These are phyloP conservation scores for Drosophila setifemur DNA, from an alignment of 1,140 invertebrate genomes.

Conservation along the genomic window DNA sequence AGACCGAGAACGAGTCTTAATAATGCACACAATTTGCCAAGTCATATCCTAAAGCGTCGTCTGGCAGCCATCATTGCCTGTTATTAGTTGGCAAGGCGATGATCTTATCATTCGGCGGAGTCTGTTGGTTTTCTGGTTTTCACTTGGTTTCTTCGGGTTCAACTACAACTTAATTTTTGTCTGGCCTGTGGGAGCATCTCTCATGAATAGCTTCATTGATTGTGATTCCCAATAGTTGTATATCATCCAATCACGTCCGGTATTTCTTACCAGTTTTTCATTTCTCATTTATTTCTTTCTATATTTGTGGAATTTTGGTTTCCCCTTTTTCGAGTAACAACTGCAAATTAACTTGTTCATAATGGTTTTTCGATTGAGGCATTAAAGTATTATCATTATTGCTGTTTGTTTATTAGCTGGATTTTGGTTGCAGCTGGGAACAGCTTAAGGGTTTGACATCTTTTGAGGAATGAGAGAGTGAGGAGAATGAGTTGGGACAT, in stretches of 20 bases:
- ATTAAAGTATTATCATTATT: constrained; percentile 59
- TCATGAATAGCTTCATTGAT: constrained; percentile 72
- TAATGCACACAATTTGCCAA: constrained; percentile 73
- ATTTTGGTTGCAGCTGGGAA: constrained; percentile 3
- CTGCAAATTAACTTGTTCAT: constrained; percentile 61
- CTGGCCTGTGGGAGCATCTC: constrained; percentile 51
- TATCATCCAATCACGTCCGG: constrained; percentile 80
- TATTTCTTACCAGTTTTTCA: constrained; percentile 53
- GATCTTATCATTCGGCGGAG: constrained; percentile 58
- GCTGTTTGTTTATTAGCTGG: constrained; percentile 29
- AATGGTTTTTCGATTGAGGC: constrained; percentile 69
- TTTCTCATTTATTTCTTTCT: constrained; percentile 6
- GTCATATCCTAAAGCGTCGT: constrained; percentile 80
- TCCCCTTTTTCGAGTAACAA: constrained; percentile 19
- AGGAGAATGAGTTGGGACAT: background rate
- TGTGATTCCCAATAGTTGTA: constrained; percentile 63
- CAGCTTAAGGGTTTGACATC: constrained; percentile 34
- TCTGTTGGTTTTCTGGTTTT: constrained; percentile 1
- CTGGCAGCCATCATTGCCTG: constrained; percentile 63
- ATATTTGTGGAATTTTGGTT: constrained; percentile 2
- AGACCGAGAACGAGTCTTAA: constrained; percentile 43
- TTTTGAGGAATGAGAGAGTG: constrained; percentile 50
- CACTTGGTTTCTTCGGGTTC: constrained; percentile 11
- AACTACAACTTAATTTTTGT: constrained; percentile 67
- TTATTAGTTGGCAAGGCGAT: constrained; percentile 62